A percentile compares a stretch with the other conserved stretches of the same genome.
phyloP scores from a whole-genome alignment of 2,113 vertebrate species.

The Danionella cerebrum region DNA sequence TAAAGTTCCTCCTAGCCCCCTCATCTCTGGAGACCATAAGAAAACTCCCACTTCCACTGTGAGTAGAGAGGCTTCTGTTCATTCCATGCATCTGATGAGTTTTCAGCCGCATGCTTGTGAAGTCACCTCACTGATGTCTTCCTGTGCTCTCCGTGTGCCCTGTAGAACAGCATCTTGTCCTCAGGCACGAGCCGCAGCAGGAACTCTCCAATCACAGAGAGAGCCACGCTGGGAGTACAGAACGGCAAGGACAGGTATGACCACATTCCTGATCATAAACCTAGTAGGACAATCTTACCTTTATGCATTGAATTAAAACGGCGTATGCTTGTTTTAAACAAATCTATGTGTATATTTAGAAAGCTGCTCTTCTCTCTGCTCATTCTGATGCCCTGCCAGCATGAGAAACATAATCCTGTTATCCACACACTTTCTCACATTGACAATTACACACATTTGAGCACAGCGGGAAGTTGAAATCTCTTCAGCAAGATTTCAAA shows the following conservation, averaged over 20 bases:
- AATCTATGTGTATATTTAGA: constrained; percentile 24
- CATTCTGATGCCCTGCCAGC: constrained; percentile 11
- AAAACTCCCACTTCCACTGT: constrained; percentile 69
- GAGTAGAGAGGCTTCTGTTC: constrained; percentile 35
- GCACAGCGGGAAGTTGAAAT: not conserved
- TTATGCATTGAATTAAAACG: not conserved
- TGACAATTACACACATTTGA: constrained; percentile 2
- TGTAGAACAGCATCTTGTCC: constrained; percentile 72
- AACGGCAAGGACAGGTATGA: constrained; percentile 74
- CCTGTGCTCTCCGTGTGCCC: not conserved
- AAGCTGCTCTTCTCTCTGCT: not conserved
- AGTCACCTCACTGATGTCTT: not conserved
- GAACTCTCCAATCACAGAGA: constrained; percentile 66
- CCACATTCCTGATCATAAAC: not conserved
- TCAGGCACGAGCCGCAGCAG: constrained; percentile 70
- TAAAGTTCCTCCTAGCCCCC: constrained; percentile 71
- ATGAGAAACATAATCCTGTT: not conserved
- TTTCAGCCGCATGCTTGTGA: not conserved
- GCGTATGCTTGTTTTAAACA: not conserved
- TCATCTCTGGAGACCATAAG: constrained; percentile 61
- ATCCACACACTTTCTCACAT: constrained; percentile 11
- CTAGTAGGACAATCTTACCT: not conserved
- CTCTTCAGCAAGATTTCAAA: not conserved
- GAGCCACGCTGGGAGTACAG: constrained; percentile 65
- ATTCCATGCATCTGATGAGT: not conserved